These are phyloP conservation scores for Cephus pulcher DNA, from an alignment of 2,888 invertebrate species.

Conservation along the genomic window DNA sequence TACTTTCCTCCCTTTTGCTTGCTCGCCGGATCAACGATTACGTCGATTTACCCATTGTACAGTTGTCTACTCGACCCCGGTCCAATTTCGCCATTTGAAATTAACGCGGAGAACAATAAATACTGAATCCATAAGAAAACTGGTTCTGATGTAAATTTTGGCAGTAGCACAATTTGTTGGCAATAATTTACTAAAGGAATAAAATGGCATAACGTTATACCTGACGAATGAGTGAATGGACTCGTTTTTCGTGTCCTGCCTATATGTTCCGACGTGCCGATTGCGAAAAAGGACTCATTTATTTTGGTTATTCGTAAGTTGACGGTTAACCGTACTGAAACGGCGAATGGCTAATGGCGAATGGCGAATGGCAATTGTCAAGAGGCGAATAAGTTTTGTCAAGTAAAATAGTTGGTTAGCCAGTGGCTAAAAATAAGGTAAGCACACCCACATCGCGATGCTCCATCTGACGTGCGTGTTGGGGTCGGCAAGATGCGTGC, in stretches of 20 bases:
- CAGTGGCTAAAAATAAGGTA: neutral
- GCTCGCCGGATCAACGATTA: neutral
- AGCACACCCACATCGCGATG: neutral
- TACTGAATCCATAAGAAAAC: neutral
- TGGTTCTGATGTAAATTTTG: neutral
- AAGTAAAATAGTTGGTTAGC: neutral
- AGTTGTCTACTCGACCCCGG: neutral
- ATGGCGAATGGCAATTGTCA: neutral
- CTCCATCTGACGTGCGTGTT: neutral
- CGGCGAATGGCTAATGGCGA: neutral
- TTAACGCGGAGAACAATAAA: neutral
- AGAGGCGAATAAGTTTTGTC: neutral
- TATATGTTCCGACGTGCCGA: neutral
- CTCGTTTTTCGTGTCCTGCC: neutral
- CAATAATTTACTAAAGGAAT: neutral
- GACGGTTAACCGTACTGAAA: neutral
- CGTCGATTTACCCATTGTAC: neutral
- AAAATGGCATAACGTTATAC: neutral
- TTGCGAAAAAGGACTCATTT: neutral
- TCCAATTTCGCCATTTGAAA: neutral
- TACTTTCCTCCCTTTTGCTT: neutral
- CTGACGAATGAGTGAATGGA: neutral
- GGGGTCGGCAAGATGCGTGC: neutral
- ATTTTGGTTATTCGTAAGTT: neutral
- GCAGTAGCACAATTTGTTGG: neutral